A percentile compares a stretch with the other conserved stretches of the same genome.
These are phyloP conservation scores for Apamea crenata DNA, from an alignment of 2,888 invertebrate genomes.

Conservation along the genomic window DNA sequence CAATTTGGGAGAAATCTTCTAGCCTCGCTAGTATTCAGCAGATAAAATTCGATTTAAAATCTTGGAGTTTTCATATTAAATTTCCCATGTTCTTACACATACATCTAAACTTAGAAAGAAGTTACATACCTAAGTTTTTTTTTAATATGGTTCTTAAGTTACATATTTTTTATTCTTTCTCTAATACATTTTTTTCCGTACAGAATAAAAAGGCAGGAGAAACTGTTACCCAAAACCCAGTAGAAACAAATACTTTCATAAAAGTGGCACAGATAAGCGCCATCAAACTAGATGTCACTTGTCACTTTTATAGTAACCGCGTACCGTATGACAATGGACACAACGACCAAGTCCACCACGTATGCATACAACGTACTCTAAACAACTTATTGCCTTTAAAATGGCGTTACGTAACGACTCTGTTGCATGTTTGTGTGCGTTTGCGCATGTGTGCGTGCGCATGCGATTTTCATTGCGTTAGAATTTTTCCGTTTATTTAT, in stretches of 20 bases:
- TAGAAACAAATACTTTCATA: neutral
- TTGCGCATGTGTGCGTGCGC: slow-evolving; percentile 57
- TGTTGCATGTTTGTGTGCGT: slow-evolving; percentile 55
- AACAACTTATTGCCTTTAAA: slow-evolving; percentile 83
- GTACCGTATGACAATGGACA: slow-evolving; percentile 74
- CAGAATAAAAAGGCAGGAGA: neutral
- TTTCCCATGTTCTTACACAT: too few species aligned
- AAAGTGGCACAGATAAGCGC: neutral
- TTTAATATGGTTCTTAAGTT: too few species aligned
- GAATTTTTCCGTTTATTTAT: slow-evolving; percentile 73
- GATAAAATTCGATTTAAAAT: too few species aligned
- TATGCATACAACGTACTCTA: slow-evolving; percentile 78
- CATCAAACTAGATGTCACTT: neutral
- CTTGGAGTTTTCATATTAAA: too few species aligned
- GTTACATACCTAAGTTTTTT: too few species aligned
- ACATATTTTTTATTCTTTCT: too few species aligned
- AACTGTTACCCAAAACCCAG: neutral
- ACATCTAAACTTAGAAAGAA: too few species aligned
- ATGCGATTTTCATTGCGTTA: slow-evolving; percentile 71
- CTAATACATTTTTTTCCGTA: too few species aligned
- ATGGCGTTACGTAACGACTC: slow-evolving; percentile 79
- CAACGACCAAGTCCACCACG: slow-evolving; percentile 62
- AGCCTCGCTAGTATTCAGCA: too few species aligned
- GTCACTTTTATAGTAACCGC: neutral
- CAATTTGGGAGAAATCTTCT: too few species aligned